These are phyloP conservation scores for Sebastolobus alascanus DNA, from an alignment of 2,797 vertebrate species.

Conservation along the genomic window DNA sequence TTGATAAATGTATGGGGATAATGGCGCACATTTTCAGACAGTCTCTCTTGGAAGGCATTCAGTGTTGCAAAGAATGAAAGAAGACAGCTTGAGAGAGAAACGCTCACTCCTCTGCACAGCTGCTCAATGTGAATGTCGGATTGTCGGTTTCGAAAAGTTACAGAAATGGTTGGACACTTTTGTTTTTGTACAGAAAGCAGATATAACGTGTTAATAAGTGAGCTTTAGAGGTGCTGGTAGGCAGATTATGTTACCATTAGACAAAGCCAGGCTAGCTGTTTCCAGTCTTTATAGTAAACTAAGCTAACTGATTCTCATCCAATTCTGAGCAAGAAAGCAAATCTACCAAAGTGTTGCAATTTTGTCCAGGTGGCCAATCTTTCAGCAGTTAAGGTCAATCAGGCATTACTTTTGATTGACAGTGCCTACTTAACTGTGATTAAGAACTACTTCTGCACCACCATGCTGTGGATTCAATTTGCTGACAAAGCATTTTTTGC, in stretches of 20 bases:
- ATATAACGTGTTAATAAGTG: background rate
- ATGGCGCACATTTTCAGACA: too few relatives aligned
- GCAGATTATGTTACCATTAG: background rate
- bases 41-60: too few relatives aligned
- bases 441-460: slow-evolving; percentile 29
- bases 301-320: too few relatives aligned
- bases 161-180: background rate
- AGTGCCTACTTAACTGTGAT: background rate
- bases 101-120: too few relatives aligned
- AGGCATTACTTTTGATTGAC: background rate
- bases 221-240: background rate
- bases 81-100: too few relatives aligned
- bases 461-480: slow-evolving; percentile 14
- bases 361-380: too few relatives aligned
- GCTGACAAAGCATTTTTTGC: slow-evolving; percentile 43
- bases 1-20: too few relatives aligned
- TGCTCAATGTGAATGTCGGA: too few relatives aligned
- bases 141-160: too few relatives aligned
- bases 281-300: too few relatives aligned
- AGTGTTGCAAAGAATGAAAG: too few relatives aligned
- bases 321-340: too few relatives aligned
- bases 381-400: background rate
- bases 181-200: background rate
- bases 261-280: background rate
- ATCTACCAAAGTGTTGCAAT: background rate